Base-by-base conservation (phyloP, 1,140 invertebrate genomes). In the Meteorus sp. region DNA sequence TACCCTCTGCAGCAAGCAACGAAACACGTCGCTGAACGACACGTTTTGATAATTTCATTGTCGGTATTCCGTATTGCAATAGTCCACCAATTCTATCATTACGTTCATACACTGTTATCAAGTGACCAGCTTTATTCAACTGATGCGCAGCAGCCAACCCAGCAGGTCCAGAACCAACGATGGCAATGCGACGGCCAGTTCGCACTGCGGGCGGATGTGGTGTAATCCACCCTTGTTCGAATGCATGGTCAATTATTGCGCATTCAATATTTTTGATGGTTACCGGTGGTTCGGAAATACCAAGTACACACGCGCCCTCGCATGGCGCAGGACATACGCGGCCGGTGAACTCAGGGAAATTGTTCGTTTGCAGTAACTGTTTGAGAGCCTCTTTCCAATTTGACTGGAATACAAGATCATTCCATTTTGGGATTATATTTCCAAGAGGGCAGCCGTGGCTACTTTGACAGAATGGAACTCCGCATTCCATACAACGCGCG, bases 261-360 rank as follows among this genome's bases (percentile, higher is more conserved):
- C 95, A 97, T 82, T 99, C 97, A 66, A 99, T 99, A 73, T 97
- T 97, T 77, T 99, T 99, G 71, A 99, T 99, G 25, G 97, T 99
- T 1, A 99, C 97, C 7, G 97, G 84, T 2, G 95, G 94, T 67
- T 95, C 91, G 41, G 93, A 95, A 69, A 99, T 99, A 25, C 95
- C 96, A 48, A 99, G 76, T 13, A 98, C 96, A 81, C 97, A 99
- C 2, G 97, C 93, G 41, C 94, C 97, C 84, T 99, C 97, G 81
- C 97, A 99, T 2, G 97, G 97, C 11, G 97, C 97, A 8, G 97
- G 97, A 75, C 97, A 99, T 7, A 98, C 96, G 69, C 97, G 83
- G 2, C 97, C 97, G 45, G 97, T 99, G 74, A 99, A 99, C 80
- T 99, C 97, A 85, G 97, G 97, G 81, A 99, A 99, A 74, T 99